These are phyloP conservation scores for Chironomus riparius DNA, from an alignment of 2,888 invertebrate species.

Conservation along the genomic window DNA sequence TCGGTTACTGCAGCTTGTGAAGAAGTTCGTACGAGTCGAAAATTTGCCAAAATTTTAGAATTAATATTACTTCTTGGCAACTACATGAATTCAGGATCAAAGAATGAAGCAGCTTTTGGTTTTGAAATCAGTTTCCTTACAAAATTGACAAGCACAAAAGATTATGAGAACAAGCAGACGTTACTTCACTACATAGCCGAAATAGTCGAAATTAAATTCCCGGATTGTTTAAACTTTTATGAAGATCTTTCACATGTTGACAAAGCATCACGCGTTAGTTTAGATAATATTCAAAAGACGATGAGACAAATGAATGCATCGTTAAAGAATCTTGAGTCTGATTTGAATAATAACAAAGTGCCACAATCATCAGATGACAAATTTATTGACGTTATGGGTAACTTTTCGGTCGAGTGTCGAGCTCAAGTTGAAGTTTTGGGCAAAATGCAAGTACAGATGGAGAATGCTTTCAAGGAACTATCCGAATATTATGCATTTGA, in stretches of 20 bases:
- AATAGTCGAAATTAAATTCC: constrained; percentile 78
- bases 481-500: constrained; percentile 90
- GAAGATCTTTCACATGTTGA: constrained; percentile 89
- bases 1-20: constrained; percentile 93
- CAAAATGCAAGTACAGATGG: constrained; percentile 92
- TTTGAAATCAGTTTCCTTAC: constrained; percentile 95
- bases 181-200: constrained; percentile 86
- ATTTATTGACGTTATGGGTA: constrained; percentile 81
- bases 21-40: constrained; percentile 79
- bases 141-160: constrained; percentile 86
- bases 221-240: constrained; percentile 70
- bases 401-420: constrained; percentile 75
- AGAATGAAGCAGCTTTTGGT: constrained; percentile 87
- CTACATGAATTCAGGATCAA: constrained; percentile 93
- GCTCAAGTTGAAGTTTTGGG: constrained; percentile 81
- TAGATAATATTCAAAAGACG: constrained; percentile 71
- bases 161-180: constrained; percentile 85
- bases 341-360: constrained; percentile 73
- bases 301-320: constrained; percentile 79
- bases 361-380: constrained; percentile 73
- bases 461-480: constrained; percentile 69
- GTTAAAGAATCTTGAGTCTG: constrained; percentile 80
- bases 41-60: constrained; percentile 84
- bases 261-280: constrained; percentile 75
- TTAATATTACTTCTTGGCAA: constrained; percentile 86